Evolutionary conservation across 2,797 vertebrate species (phyloP), one percentile per base, ranked within the genome.

Genomic region (Sardinella longiceps): DNA sequence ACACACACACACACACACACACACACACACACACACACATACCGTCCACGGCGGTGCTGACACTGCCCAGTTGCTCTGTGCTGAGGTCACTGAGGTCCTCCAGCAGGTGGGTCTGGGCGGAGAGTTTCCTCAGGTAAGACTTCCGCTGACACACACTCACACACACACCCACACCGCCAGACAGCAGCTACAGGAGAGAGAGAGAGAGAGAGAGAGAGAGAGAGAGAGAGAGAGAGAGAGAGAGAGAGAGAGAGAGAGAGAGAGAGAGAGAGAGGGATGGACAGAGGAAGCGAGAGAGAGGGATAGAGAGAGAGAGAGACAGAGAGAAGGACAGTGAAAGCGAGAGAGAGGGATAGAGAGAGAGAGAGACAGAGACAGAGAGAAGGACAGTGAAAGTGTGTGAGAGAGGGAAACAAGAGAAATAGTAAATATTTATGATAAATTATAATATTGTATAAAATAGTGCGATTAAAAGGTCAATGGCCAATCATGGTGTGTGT

Each of bases 11-110:
- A 60, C 56, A 63, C 58, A 63, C 58, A 60, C 58, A 28, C 58
- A 60, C 58, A 60, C 58, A 28, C 58, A 28, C 58, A 28, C 58
- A 28, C 58, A 63, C n/a, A 74, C 66, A 6, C 96, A 89, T 85
- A 99, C 98, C 97, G 51, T 99, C 97, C 37, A 94, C 92, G 23
- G 96, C 94, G 2, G 96, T 97, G 77, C 93, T 94, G 66, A 96
- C 92, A 30, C 92, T 92, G 60, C 96, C 97, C 45, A 96, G 89
- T 86, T 94, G 94, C 88, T 99, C 97, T 9, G 91, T 95, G 33
- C 96, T 99, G 93, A 98, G 94, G 63, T 98, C 58, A 63, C 25
- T 95, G 0, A 99, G 95, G 28, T 95, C 96, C 91, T 97, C 96
- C 84, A 99, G 86, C 89, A 99, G 95, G 0, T 93, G 91, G 3